Evolutionary conservation across 2,113 vertebrate species (phyloP).

Genomic region (Hippopotamus amphibius): DNA sequence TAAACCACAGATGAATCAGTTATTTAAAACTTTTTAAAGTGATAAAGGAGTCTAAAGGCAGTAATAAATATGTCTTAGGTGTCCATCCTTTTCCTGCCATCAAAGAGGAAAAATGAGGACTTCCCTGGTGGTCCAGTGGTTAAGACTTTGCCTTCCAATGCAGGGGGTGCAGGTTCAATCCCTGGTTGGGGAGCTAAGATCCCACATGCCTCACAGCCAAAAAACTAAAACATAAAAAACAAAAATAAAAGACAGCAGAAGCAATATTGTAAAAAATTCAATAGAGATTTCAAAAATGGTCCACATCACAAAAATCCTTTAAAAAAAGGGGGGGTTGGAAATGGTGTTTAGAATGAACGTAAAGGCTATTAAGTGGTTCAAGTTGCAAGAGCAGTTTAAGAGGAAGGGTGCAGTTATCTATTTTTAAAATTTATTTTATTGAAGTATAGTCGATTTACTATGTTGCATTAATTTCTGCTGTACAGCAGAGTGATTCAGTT

Average conservation of each 20-base stretch:
- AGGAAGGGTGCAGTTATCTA: background rate
- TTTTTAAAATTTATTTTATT: background rate
- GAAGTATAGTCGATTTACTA: background rate
- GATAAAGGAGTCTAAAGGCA: background rate
- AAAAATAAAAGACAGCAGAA: too few relatives aligned
- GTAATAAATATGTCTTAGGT: background rate
- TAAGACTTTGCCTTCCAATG: too few relatives aligned
- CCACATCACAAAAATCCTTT: too few relatives aligned
- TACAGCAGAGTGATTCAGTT: background rate
- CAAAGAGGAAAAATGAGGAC: background rate
- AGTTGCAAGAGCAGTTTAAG: background rate
- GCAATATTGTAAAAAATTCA: too few relatives aligned
- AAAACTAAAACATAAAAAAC: too few relatives aligned
- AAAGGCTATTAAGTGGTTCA: background rate
- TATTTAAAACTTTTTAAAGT: constrained; percentile 27
- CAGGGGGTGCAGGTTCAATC: too few relatives aligned
- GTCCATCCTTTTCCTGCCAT: background rate
- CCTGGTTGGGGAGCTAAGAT: too few relatives aligned
- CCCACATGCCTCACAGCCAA: too few relatives aligned
- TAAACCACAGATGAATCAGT: background rate
- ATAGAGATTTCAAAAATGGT: too few relatives aligned
- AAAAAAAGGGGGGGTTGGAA: too few relatives aligned
- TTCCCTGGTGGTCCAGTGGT: too few relatives aligned
- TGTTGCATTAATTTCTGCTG: accelerated
- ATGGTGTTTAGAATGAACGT: background rate